A percentile compares a stretch with the other conserved stretches of the same genome.
Conservation (phyloP, 30 jellyfish, hydroid and myxozoan species). For the Catostylus mosaicus region DNA sequence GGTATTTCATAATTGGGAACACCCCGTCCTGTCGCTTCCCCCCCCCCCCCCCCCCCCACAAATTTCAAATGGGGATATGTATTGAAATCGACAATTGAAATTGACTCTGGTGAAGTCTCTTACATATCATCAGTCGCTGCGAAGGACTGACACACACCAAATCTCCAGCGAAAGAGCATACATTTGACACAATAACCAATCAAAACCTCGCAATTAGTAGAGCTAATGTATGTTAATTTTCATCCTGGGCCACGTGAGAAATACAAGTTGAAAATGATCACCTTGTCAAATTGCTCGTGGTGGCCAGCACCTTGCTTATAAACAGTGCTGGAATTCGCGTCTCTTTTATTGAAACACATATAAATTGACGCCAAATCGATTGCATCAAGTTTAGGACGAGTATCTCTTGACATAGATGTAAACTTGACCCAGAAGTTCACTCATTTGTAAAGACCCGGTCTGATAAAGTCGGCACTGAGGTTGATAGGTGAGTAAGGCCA, state of each 20-base stretch:
- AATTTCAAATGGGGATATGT: too few species aligned
- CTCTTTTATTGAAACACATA: too few species aligned
- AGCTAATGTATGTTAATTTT: neutral
- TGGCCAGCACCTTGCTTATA: neutral
- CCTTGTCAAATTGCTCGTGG: constrained; percentile 1
- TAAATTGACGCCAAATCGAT: neutral
- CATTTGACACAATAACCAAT: neutral
- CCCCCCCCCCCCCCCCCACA: too few species aligned
- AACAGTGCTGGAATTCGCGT: too few species aligned
- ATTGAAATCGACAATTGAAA: too few species aligned
- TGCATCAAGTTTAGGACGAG: neutral
- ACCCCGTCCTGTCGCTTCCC: too few species aligned
- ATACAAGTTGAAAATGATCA: constrained; percentile 5
- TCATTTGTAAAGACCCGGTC: neutral
- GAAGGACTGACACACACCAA: constrained; percentile 41
- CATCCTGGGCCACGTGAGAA: constrained; percentile 29
- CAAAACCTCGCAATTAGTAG: neutral
- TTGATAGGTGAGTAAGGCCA: neutral
- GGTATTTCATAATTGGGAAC: too few species aligned
- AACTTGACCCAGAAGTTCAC: neutral
- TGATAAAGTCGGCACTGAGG: neutral
- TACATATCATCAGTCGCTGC: constrained; percentile 2
- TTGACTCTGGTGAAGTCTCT: neutral
- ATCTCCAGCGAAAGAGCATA: constrained; percentile 3
- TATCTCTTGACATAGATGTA: neutral